phyloP scores from a whole-genome alignment of 2,797 vertebrate genomes.

The Pagetopsis macropterus region DNA sequence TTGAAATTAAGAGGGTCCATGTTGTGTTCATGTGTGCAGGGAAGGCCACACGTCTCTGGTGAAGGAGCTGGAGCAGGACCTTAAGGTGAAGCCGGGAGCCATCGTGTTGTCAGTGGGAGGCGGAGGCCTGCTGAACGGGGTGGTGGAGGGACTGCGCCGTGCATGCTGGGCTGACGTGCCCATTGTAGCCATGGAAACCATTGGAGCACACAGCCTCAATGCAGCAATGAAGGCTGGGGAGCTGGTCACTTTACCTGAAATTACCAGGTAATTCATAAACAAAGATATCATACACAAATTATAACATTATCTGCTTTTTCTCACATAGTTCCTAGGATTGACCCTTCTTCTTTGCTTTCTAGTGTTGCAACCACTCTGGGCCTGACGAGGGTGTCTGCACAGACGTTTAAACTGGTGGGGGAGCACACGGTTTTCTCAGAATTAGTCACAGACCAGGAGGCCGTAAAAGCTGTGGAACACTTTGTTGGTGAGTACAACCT shows the following conservation, averaged over 20 bases:
- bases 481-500: constrained; percentile 87
- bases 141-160: constrained; percentile 85
- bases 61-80: constrained; percentile 84
- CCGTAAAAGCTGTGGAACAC: constrained; percentile 84
- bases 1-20: not conserved
- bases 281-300: not conserved
- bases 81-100: constrained; percentile 85
- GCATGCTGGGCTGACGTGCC: constrained; percentile 89
- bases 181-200: constrained; percentile 89
- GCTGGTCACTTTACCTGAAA: constrained; percentile 86
- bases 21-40: constrained; percentile 76
- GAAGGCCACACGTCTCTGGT: constrained; percentile 90
- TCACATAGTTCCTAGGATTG: not conserved
- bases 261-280: constrained; percentile 86
- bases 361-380: constrained; percentile 91
- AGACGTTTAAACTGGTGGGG: constrained; percentile 83
- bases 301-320: not conserved
- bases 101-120: constrained; percentile 91
- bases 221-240: constrained; percentile 84
- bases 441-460: constrained; percentile 89
- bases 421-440: constrained; percentile 86
- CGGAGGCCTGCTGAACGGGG: constrained; percentile 89
- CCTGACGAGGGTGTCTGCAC: constrained; percentile 84
- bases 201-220: constrained; percentile 89
- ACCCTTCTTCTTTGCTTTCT: constrained; percentile 10